Evolutionary conservation across 2,888 invertebrate genomes (phyloP).

Genomic region (Nephrocerus scutellatus): DNA sequence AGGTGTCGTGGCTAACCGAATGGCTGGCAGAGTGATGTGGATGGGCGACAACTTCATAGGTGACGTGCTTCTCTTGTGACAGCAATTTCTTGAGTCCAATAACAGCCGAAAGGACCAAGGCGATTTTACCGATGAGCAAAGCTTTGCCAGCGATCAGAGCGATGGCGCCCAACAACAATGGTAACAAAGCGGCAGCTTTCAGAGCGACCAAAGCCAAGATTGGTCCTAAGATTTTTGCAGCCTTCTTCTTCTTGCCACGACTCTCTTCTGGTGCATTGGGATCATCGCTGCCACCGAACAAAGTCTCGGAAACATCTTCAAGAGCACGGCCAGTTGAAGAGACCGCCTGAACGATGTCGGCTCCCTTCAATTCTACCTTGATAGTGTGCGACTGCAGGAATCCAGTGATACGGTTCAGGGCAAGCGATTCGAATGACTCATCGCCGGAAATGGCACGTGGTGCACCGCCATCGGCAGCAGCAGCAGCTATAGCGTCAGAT

Average conservation of each 20-base stretch:
- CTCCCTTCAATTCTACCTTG: constrained; percentile 77
- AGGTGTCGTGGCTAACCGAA: constrained; percentile 61
- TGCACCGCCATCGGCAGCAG: constrained; percentile 68
- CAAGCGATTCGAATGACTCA: constrained; percentile 57
- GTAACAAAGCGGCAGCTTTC: constrained; percentile 72
- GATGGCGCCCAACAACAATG: constrained; percentile 71
- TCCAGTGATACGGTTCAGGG: constrained; percentile 62
- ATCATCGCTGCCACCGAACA: constrained; percentile 55
- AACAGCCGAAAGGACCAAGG: constrained; percentile 72
- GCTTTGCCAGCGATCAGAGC: constrained; percentile 83
- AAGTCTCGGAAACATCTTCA: constrained; percentile 62
- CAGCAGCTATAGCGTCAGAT: constrained; percentile 52
- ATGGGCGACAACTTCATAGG: constrained; percentile 80
- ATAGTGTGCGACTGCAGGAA: constrained; percentile 76
- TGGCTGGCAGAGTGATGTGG: constrained; percentile 69
- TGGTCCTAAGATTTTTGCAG: constrained; percentile 69
- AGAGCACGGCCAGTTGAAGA: constrained; percentile 73
- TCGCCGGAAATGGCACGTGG: constrained; percentile 65
- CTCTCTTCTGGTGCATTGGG: constrained; percentile 55
- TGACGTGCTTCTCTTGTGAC: constrained; percentile 76
- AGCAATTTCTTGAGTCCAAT: constrained; percentile 78
- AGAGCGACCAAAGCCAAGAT: constrained; percentile 66
- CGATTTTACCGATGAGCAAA: constrained; percentile 75
- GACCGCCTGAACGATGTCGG: constrained; percentile 73
- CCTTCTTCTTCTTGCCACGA: constrained; percentile 78